A percentile compares a stretch with the other conserved stretches of the same genome.
phyloP scores from a whole-genome alignment of 2,113 vertebrate genomes.

The Mugil cephalus region DNA sequence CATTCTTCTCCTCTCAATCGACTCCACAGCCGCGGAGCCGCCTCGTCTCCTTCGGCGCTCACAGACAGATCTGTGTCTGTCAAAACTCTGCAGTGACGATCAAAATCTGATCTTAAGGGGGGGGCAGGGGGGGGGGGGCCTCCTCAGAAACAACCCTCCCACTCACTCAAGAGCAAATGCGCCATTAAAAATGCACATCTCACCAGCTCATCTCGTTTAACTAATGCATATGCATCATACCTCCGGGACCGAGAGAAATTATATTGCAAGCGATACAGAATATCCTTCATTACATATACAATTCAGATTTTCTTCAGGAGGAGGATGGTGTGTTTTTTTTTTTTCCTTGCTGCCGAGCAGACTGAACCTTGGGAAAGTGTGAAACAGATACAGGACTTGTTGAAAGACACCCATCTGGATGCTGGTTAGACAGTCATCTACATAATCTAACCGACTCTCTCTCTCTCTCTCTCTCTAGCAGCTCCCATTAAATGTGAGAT shows the following conservation, averaged over 20 bases:
- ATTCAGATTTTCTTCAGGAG: slow-evolving; percentile 76
- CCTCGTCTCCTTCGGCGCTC: slow-evolving; percentile 56
- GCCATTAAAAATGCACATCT: slow-evolving; percentile 84
- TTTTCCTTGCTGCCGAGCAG: slow-evolving; percentile 41
- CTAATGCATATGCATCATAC: slow-evolving; percentile 86
- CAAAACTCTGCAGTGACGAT: slow-evolving; percentile 73
- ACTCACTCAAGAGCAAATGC: slow-evolving; percentile 83
- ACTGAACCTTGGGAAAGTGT: slow-evolving; percentile 71
- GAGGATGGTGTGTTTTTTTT: slow-evolving; percentile 48
- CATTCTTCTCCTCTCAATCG: slow-evolving; percentile 69
- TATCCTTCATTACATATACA: slow-evolving; percentile 77
- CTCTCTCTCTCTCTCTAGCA: slow-evolving; percentile 8
- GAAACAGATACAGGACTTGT: slow-evolving; percentile 77
- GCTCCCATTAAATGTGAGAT: slow-evolving; percentile 63
- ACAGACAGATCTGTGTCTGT: slow-evolving; percentile 73
- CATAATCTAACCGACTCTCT: slow-evolving; percentile 57
- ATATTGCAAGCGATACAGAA: slow-evolving; percentile 77
- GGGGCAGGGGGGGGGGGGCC: slow-evolving; percentile 61
- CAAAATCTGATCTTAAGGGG: slow-evolving; percentile 75
- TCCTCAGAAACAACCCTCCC: slow-evolving; percentile 73
- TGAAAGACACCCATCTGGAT: slow-evolving; percentile 78
- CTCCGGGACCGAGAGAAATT: slow-evolving; percentile 76
- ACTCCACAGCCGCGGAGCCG: slow-evolving; percentile 65
- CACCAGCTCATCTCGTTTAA: slow-evolving; percentile 79
- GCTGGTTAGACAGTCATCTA: slow-evolving; percentile 66